Conservation (phyloP, 2,113 vertebrate species). For the Dinomys branickii region DNA sequence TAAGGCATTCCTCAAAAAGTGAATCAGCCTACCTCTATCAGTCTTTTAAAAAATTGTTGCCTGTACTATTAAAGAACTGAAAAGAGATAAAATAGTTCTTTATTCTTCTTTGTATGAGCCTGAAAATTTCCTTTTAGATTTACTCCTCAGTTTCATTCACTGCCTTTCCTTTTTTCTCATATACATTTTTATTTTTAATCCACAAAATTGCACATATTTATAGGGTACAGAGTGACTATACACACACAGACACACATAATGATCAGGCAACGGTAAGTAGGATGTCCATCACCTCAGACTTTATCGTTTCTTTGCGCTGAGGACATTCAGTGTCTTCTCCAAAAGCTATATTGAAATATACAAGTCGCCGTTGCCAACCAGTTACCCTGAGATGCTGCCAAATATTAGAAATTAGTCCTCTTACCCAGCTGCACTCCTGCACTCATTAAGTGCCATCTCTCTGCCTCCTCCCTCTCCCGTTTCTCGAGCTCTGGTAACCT, state of each 20-base stretch:
- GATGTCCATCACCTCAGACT: background rate
- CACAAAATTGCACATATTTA: background rate
- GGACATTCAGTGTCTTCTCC: background rate
- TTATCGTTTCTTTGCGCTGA: background rate
- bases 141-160: background rate
- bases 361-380: background rate
- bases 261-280: background rate
- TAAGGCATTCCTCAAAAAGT: background rate
- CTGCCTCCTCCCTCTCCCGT: background rate
- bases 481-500: background rate
- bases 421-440: too few relatives aligned
- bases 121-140: background rate
- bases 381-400: background rate
- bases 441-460: too few relatives aligned
- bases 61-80: background rate
- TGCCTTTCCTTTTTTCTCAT: background rate
- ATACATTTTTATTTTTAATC: background rate
- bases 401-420: background rate
- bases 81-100: slow-evolving; percentile 4
- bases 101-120: background rate
- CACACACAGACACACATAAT: too few relatives aligned
- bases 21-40: background rate
- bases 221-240: background rate
- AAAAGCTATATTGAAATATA: background rate
- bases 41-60: background rate